These are phyloP conservation scores for Chloroceryle amazona DNA, from an alignment of 2,797 vertebrate genomes.

Conservation along the genomic window DNA sequence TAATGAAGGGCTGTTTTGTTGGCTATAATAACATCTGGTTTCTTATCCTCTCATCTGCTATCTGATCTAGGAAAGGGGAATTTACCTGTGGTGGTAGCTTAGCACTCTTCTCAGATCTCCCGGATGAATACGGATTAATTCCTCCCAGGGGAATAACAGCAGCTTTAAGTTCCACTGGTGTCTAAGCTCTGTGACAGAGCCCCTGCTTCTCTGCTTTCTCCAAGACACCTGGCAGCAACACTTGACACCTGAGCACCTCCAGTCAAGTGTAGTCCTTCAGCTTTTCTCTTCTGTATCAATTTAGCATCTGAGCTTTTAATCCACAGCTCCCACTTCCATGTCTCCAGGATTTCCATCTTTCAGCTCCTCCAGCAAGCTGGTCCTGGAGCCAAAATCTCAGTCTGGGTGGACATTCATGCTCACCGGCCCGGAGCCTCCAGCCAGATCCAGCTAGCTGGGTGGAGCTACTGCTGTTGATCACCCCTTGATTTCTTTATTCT, in stretches of 20 bases:
- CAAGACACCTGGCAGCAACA: neutral
- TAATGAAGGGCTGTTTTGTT: neutral
- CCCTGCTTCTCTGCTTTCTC: neutral
- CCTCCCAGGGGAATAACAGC: neutral
- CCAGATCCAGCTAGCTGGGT: neutral
- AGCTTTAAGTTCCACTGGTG: neutral
- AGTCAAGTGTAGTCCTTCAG: neutral
- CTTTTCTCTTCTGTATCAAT: neutral
- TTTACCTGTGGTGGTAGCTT: neutral
- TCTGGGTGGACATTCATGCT: accelerated
- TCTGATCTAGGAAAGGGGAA: neutral
- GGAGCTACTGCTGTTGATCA: neutral
- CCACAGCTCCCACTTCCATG: neutral
- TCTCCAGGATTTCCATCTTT: neutral
- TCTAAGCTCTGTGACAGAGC: neutral
- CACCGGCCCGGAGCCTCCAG: neutral
- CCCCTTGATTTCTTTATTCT: neutral
- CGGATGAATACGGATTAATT: neutral
- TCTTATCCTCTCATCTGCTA: neutral
- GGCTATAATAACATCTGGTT: neutral
- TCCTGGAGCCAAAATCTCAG: neutral
- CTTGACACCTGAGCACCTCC: neutral
- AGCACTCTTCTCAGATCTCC: neutral
- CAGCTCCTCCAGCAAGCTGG: neutral
- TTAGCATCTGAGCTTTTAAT: neutral